A percentile compares a stretch with the other conserved stretches of the same genome.
Conservation (phyloP, 2,797 vertebrate genomes). For the Selene dorsalis region DNA sequence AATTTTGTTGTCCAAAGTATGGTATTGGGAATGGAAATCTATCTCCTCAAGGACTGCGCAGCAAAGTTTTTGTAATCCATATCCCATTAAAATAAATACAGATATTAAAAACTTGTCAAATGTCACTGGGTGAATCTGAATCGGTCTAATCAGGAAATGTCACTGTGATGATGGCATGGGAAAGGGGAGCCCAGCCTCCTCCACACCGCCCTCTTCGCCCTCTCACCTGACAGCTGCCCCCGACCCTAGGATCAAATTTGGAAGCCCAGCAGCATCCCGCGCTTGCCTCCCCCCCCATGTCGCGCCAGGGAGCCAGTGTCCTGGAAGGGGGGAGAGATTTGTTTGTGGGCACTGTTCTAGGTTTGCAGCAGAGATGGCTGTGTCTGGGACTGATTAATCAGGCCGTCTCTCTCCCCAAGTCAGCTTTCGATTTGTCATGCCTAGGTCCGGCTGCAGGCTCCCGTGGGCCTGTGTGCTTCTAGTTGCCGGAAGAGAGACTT, state of each 20-base stretch:
- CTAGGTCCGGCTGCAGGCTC: conserved; percentile 86
- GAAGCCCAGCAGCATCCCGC: conserved; percentile 75
- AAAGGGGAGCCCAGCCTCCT: conserved; percentile 70
- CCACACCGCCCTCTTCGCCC: conserved; percentile 74
- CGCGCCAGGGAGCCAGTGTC: conserved; percentile 74
- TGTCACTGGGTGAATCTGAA: conserved; percentile 15
- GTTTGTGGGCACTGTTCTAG: conserved; percentile 73
- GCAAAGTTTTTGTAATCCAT: conserved; percentile 20
- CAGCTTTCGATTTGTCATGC: conserved; percentile 86
- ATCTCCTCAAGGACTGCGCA: conserved; percentile 33
- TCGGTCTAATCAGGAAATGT: conserved; percentile 47
- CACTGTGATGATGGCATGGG: conserved; percentile 67
- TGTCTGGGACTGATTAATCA: conserved; percentile 79
- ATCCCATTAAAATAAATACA: conserved; percentile 22
- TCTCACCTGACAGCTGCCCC: conserved; percentile 74
- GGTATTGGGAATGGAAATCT: conserved; percentile 18
- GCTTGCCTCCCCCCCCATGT: conserved; percentile 50
- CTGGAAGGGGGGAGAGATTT: conserved; percentile 74
- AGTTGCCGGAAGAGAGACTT: conserved; percentile 84
- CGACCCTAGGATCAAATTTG: conserved; percentile 76
- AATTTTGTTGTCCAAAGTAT: conserved; percentile 19
- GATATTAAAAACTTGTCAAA: conserved; percentile 1
- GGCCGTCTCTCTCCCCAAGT: conserved; percentile 81
- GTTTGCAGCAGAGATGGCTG: conserved; percentile 76
- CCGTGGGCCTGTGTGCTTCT: conserved; percentile 83